Conservation (phyloP, 2,888 invertebrate species). For the Platycheirus rosarum region DNA sequence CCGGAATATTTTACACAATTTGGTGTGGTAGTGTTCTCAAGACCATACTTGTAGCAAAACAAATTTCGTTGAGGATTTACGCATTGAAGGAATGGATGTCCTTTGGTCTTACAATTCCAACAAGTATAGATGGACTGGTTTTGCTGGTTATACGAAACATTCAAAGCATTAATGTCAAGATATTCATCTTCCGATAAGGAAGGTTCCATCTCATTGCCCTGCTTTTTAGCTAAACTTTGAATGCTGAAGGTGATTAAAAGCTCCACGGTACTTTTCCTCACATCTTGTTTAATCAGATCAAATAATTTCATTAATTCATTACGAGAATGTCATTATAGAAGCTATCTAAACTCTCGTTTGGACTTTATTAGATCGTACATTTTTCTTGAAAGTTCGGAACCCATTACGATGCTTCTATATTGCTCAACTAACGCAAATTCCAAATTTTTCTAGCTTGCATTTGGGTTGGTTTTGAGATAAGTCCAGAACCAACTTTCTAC, state of each 20-base stretch:
- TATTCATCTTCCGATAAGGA: background rate
- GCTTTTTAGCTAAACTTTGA: background rate
- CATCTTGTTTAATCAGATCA: no score
- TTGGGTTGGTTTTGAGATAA: constrained; percentile 2
- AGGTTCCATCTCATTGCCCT: background rate
- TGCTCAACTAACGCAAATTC: no score
- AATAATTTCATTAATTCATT: background rate
- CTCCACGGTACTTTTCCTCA: background rate
- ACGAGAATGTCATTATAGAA: background rate
- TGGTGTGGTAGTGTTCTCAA: no score
- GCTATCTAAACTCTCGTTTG: background rate
- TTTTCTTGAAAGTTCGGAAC: background rate
- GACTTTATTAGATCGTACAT: background rate
- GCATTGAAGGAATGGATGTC: no score
- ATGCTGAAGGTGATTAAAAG: background rate
- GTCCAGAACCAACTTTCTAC: constrained; percentile 28
- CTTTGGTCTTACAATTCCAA: no score
- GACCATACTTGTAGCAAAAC: no score
- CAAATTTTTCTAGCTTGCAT: background rate
- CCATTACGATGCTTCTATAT: constrained; percentile 3
- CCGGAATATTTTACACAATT: no score
- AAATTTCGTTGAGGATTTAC: no score
- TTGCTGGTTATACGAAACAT: no score
- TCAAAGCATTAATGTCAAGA: no score
- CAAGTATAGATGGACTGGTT: no score